Evolutionary conservation across 1,140 invertebrate species (phyloP).

Genomic region (Aphelenchoides fujianensis): DNA sequence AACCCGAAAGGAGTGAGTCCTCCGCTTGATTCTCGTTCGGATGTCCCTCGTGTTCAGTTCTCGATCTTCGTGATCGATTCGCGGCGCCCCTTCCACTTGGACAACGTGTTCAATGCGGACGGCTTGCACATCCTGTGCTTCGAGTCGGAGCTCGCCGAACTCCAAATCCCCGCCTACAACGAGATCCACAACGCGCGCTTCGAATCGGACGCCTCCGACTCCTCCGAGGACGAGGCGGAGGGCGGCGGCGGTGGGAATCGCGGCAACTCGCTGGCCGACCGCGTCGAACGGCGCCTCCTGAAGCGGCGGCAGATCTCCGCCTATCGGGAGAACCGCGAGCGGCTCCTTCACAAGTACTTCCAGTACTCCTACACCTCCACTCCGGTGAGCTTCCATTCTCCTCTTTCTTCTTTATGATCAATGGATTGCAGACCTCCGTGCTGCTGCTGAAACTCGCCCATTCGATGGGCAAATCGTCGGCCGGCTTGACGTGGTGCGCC

Average conservation of each 20-base stretch:
- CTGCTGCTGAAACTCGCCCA: slow-evolving; percentile 13
- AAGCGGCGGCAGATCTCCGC: not conserved
- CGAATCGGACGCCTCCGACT: not conserved
- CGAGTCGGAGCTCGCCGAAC: not conserved
- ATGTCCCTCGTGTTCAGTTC: no score
- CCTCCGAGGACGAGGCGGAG: not conserved
- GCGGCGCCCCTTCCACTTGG: slow-evolving; percentile 2
- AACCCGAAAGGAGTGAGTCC: no score
- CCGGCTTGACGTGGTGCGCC: slow-evolving; percentile 7
- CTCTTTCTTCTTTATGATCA: not conserved
- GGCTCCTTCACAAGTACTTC: slow-evolving; percentile 1
- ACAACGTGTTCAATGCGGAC: slow-evolving; percentile 6
- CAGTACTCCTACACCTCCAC: not conserved
- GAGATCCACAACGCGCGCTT: not conserved
- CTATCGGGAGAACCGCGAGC: not conserved
- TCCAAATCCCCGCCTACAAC: not conserved
- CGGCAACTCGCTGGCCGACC: not conserved
- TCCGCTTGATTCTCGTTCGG: no score
- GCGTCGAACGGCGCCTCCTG: not conserved
- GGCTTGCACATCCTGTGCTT: not conserved
- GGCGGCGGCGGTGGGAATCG: no score
- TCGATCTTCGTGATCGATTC: slow-evolving; percentile 17
- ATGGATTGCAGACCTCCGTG: slow-evolving; percentile 13
- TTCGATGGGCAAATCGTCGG: slow-evolving; percentile 2
- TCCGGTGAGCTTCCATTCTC: slow-evolving; percentile 5